Base-by-base conservation (phyloP, 2,888 invertebrate genomes). In the Phalera bucephala region DNA sequence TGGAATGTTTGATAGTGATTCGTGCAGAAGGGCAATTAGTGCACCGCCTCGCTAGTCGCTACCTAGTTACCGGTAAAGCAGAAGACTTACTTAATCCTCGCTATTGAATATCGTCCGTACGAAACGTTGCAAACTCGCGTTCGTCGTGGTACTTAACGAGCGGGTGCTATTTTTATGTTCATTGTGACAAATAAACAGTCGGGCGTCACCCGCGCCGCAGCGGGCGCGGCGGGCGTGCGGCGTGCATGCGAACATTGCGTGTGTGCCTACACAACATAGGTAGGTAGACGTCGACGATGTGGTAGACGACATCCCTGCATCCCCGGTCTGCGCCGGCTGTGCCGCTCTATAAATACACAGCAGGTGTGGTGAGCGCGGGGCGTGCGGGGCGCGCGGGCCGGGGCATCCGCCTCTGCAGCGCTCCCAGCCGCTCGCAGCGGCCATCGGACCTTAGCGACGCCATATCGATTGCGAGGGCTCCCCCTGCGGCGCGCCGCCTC, bases 391-490 rank as follows among this genome's bases (percentile, higher is more conserved):
- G 70, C 73, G 76, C 76, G 80, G 79, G 78, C 71, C 66, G 59
- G 69, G 81, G 80, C 82, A 81, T 83, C 85, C 86, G 84, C 84
- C 84, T 85, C 87, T 81, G 85, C 86, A 85, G 84, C 80, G 83
- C 72, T 84, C 81, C 78, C 80, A 80, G 77, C 82, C 79, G 85
- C 80, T 82, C 84, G 68, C 86, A 85, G 79, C 87, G 87, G 83
- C 88, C 87, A 87, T 76, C 87, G 89, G 90, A 89, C 88, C 89
- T 89, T 89, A 88, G 88, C 89, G 87, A 81, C 87, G 88, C 81
- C 80, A 89, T 88, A 90, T 90, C 89, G 90, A 90, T 90, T 89
- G 88, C 87, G 85, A 87, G 84, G 87, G 85, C 85, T 87, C 87
- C 88, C 88, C 88, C 85, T 87, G 87, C 84, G 84, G 83, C 85